Evolutionary conservation across 2,888 invertebrate species (phyloP), one percentile per base, ranked within the genome.

Genomic region (Ditylenchus weischeri): DNA sequence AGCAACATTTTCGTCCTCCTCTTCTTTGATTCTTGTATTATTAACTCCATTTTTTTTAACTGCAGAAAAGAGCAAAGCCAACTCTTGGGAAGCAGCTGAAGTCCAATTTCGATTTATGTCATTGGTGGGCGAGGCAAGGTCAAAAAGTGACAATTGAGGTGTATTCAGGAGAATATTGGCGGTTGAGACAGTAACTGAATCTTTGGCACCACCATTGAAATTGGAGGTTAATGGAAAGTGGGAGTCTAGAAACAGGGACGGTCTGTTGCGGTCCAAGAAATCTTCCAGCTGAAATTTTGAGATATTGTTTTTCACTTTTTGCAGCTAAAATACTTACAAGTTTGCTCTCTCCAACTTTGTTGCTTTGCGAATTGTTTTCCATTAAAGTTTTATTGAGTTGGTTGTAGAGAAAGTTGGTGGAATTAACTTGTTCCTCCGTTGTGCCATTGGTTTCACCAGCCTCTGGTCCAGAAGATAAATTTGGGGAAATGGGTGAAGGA

Each of bases 231-330:
- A 43, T 43, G 43, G 43, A 43, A 43, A 43, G 7, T 21, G 11
- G 4, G 54, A 29, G 13, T 54, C 54, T 2, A 54, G 54, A 8
- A 54, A 54, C 10, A 54, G n/a, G 13, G 54, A 54, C 1, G 54
- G 54, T 23, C 54, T 11, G 54, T 29, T 54, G 11, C 54, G 54
- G 13, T 29, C 54, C n/a, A 54, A 10, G 54, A 54, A 54, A 54
- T 54, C 54, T 54, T 54, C 54, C 10, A 43, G 43, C 43, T 43
- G 8, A 43, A 43, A 43, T 6, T 8, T 43, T 5, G 29, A 29
- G 29, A 29, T 29, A 29, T 29, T 29, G 29, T 2, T 4, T 43
- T 43, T 8, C 43, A 43, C 15, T 43, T 13, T 43, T 43, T 43
- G 8, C 8, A 13, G 2, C 43, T 2, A 43, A 8, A 13, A 13